Base-by-base conservation (phyloP, 1,140 invertebrate species). In the Theocolax elegans region DNA sequence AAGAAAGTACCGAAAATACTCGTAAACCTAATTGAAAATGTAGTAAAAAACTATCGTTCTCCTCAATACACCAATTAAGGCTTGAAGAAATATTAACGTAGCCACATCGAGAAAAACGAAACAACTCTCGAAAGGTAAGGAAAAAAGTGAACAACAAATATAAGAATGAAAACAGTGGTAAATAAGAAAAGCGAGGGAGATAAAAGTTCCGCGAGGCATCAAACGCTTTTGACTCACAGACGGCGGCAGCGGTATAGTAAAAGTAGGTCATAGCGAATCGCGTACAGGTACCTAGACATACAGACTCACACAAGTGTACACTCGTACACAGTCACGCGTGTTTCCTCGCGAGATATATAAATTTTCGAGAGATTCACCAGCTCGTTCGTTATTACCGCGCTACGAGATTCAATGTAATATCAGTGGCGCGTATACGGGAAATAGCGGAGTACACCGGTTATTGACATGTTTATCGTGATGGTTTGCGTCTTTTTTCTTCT, bases 391-490 rank as follows among this genome's bases (percentile, higher is more conserved):
- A 31, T 46, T n/a, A 15, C 49, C 21, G 21, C 25, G 7, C 15
- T 12, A 6, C n/a, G 59, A 10, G 17, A 48, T 63, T 49, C 46
- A 35, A 63, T 19, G 60, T 23, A 51, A 63, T 49, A 40, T 23
- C 19, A 35, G 13, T 13, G 38, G n/a, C n/a, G 25, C 4, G 21
- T 1, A n/a, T 9, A 9, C 27, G n/a, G 46, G 60, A 63, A 38
- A 49, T 49, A 23, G 60, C 46, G 51, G 53, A 65, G 48, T 53
- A 35, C n/a, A 25, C 62, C 35, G 48, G 62, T 65, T 65, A 65
- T 65, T 65, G 62, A 65, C 62, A 53, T 29, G 62, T 65, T 53
- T 65, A 65, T 65, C 62, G 46, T 21, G 62, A 49, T 49, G 17
- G 10, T n/a, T n/a, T n/a, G n/a, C n/a, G n/a, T n/a, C n/a, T n/a